These are phyloP conservation scores for Pyrgus malvae DNA, from an alignment of 2,888 invertebrate species.

Conservation along the genomic window DNA sequence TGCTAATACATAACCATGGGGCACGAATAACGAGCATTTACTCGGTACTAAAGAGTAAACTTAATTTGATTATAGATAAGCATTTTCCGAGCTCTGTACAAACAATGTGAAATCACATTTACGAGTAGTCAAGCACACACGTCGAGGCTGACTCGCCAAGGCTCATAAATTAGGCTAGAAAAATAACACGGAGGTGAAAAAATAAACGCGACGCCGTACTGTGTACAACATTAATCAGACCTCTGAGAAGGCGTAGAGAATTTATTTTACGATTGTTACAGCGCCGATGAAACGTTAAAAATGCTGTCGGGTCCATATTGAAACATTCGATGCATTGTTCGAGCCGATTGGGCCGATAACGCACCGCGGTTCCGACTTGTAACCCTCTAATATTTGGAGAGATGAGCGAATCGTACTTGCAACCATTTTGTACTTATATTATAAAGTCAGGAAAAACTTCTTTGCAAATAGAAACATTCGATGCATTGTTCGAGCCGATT, in stretches of 20 bases:
- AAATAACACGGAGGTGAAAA: constrained; percentile 68
- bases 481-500: constrained; percentile 76
- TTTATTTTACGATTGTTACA: constrained; percentile 81
- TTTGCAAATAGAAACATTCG: constrained; percentile 80
- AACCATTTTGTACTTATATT: too few species aligned
- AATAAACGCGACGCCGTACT: constrained; percentile 68
- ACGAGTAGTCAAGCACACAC: constrained; percentile 19
- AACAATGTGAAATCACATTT: constrained; percentile 43
- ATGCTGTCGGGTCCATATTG: constrained; percentile 78
- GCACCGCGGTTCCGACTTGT: constrained; percentile 64
- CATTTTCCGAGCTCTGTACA: constrained; percentile 18
- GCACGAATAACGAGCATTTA: too few species aligned
- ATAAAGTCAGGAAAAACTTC: too few species aligned
- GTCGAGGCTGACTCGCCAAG: constrained; percentile 46
- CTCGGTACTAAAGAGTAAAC: too few species aligned
- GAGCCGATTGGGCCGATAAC: constrained; percentile 73
- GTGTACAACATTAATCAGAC: constrained; percentile 80
- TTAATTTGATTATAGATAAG: constrained; percentile 16
- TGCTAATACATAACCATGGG: too few species aligned
- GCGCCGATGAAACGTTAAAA: constrained; percentile 80
- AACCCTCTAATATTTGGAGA: too few species aligned
- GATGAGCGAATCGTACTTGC: too few species aligned
- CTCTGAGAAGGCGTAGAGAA: constrained; percentile 79
- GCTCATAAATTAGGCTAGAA: constrained; percentile 72
- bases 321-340: constrained; percentile 79